Percentiles rank a stretch among this genome's conserved stretches.
Conservation (phyloP, 1,140 invertebrate genomes). For the Theocolax elegans region DNA sequence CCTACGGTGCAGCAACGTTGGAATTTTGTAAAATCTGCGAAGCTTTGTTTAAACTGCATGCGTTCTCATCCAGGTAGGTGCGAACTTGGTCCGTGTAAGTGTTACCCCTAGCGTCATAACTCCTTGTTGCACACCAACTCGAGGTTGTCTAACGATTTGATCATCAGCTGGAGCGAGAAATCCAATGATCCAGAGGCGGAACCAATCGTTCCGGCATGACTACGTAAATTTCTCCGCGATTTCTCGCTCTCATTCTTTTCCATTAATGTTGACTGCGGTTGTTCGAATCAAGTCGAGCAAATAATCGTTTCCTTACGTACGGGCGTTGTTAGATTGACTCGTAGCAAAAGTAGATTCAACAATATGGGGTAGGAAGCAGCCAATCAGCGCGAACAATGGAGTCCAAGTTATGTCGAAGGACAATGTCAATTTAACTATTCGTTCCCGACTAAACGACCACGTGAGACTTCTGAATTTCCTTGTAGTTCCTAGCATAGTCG, state of each 20-base stretch:
- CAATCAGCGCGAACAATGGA: constrained; percentile 27
- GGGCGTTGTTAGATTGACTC: constrained; percentile 30
- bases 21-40: not conserved
- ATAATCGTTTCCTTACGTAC: not conserved
- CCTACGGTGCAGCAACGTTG: not conserved
- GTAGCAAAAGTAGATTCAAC: constrained; percentile 31
- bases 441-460: constrained; percentile 33
- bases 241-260: not conserved
- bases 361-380: not conserved
- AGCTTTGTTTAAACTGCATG: not conserved
- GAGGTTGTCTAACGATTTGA: no score
- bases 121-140: no score
- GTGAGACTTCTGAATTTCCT: constrained; percentile 34
- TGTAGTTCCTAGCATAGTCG: constrained; percentile 32
- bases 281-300: constrained; percentile 25
- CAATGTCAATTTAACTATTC: constrained; percentile 3
- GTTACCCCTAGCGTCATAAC: not conserved
- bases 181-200: no score
- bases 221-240: no score
- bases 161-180: no score
- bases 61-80: not conserved
- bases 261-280: constrained; percentile 38
- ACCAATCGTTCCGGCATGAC: no score
- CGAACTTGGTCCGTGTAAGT: not conserved
- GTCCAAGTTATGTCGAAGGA: constrained; percentile 10